These are phyloP conservation scores for Tyrophagus putrescentiae DNA, from an alignment of 1,140 invertebrate genomes.

Conservation along the genomic window DNA sequence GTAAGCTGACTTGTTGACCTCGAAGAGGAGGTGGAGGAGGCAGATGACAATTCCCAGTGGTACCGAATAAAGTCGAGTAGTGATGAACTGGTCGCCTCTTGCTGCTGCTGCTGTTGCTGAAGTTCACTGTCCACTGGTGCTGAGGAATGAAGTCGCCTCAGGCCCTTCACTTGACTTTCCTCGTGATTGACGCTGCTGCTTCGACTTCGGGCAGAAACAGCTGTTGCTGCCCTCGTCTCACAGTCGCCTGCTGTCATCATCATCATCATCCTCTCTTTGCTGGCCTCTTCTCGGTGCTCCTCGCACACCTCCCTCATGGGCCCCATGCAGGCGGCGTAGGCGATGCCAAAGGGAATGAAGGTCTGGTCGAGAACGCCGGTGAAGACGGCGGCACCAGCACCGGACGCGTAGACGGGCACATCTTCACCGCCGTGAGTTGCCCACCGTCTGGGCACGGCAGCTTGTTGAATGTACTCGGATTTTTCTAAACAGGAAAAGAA, in stretches of 20 bases:
- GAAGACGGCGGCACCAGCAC: slow-evolving; percentile 71
- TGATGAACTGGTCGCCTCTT: too few species aligned
- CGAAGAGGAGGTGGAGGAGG: too few species aligned
- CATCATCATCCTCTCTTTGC: not conserved
- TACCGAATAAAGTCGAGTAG: not conserved
- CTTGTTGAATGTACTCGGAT: slow-evolving; percentile 30
- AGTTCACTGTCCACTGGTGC: too few species aligned
- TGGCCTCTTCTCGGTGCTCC: not conserved
- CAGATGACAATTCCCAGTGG: too few species aligned
- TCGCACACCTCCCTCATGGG: slow-evolving; percentile 9
- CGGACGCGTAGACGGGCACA: slow-evolving; percentile 44
- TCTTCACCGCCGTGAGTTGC: slow-evolving; percentile 79
- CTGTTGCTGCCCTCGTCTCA: too few species aligned
- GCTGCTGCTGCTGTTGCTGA: too few species aligned
- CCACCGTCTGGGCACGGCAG: slow-evolving; percentile 54
- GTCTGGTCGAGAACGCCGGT: slow-evolving; percentile 77
- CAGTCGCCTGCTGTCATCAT: not conserved
- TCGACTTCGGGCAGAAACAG: too few species aligned
- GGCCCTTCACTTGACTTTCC: too few species aligned
- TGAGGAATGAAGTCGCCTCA: too few species aligned
- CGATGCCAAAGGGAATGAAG: slow-evolving; percentile 69
- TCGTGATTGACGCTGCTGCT: too few species aligned
- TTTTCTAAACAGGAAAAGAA: not conserved
- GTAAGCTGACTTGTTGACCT: too few species aligned
- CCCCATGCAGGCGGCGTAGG: slow-evolving; percentile 37